A percentile compares a stretch with the other conserved stretches of the same genome.
Evolutionary conservation across 2,797 vertebrate species (phyloP).

Genomic region (Paratrypauchen microcephalus): DNA sequence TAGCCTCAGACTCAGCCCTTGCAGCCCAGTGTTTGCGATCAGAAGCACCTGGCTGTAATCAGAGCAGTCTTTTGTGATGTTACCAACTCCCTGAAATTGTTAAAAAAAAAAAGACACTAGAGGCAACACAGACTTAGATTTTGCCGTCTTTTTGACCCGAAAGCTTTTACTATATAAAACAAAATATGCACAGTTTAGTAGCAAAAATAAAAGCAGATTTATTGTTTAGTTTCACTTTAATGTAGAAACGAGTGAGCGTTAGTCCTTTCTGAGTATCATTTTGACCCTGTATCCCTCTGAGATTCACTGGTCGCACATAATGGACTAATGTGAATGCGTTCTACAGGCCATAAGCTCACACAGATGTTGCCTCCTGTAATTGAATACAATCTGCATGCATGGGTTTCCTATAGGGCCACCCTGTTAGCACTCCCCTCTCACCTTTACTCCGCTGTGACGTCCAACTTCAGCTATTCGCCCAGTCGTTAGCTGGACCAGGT

Average conservation of each 20-base stretch:
- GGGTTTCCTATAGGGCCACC: slow-evolving; percentile 66
- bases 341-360: slow-evolving; percentile 62
- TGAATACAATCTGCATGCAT: slow-evolving; percentile 65
- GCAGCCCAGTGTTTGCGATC: too few relatives aligned
- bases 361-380: slow-evolving; percentile 72
- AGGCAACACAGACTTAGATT: too few relatives aligned
- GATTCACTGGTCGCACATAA: slow-evolving; percentile 40
- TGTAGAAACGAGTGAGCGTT: slow-evolving; percentile 12
- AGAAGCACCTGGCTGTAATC: too few relatives aligned
- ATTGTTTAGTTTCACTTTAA: not conserved
- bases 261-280: slow-evolving; percentile 38
- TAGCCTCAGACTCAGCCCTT: too few relatives aligned
- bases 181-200: too few relatives aligned
- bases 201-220: too few relatives aligned
- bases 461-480: slow-evolving; percentile 21
- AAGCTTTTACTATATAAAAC: too few relatives aligned
- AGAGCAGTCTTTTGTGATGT: too few relatives aligned
- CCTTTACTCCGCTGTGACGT: slow-evolving; percentile 20
- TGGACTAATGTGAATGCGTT: slow-evolving; percentile 52
- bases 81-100: too few relatives aligned
- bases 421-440: slow-evolving; percentile 32
- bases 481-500: slow-evolving; percentile 19
- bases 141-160: too few relatives aligned
- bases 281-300: slow-evolving; percentile 34
- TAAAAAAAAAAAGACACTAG: too few relatives aligned